Conservation (phyloP, 2,113 vertebrate species). For the Henicopernis longicauda region DNA sequence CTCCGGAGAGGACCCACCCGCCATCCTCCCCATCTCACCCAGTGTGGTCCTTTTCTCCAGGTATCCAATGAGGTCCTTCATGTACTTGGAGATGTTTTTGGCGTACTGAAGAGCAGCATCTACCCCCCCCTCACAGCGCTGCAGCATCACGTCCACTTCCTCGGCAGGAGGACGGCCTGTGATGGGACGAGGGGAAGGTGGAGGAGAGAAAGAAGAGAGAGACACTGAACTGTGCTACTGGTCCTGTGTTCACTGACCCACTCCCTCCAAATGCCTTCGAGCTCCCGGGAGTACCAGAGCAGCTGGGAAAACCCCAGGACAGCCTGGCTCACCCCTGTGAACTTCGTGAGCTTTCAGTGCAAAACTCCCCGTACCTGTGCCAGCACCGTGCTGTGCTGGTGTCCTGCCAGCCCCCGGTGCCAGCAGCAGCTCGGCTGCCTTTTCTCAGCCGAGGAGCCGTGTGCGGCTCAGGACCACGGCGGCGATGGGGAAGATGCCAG, state of each 20-base stretch:
- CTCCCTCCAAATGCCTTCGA: background rate
- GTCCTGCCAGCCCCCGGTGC: background rate
- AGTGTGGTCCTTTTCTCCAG: constrained; percentile 84
- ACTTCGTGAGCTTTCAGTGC: background rate
- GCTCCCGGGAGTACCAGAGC: background rate
- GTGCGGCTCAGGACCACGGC: rapidly evolving
- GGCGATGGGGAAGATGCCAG: rapidly evolving
- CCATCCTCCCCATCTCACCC: constrained; percentile 67
- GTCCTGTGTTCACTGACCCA: rapidly evolving
- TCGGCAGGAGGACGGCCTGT: constrained; percentile 67
- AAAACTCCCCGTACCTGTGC: background rate
- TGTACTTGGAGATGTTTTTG: constrained; percentile 92
- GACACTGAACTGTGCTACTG: rapidly evolving
- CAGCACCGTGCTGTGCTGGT: rapidly evolving
- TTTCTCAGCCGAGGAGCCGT: background rate
- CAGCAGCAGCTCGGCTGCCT: background rate
- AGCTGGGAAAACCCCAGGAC: background rate
- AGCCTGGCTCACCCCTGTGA: background rate
- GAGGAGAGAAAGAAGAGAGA: background rate
- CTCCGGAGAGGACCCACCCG: rapidly evolving
- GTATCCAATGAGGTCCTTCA: constrained; percentile 90
- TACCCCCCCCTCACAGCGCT: constrained; percentile 89
- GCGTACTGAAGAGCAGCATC: constrained; percentile 86
- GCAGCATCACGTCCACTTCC: constrained; percentile 88
- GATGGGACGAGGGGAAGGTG: background rate